Evolutionary conservation across 2,113 vertebrate species (phyloP), one percentile per base, ranked within the genome.

Genomic region (Brachyistius frenatus): DNA sequence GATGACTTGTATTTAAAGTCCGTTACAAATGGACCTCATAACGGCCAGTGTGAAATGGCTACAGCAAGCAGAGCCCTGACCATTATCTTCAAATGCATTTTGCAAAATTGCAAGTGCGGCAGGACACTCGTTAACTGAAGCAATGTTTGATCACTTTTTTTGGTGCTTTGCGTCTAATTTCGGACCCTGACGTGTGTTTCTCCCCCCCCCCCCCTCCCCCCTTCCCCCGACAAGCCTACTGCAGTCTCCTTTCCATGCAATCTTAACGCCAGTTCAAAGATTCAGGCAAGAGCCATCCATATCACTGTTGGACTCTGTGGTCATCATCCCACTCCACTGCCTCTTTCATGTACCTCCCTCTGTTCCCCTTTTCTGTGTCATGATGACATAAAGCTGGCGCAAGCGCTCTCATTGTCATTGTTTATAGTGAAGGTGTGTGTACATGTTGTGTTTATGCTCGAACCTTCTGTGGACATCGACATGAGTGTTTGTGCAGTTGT

Each of bases 401-500:
- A 70, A 86, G 83, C 55, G 53, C 49, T 41, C 49, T 77, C 89
- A 86, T 83, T 70, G 39, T 83, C 74, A 75, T 78, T 58, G 79
- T 84, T 66, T 44, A 55, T 16, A 58, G 77, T 86, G 61, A 33
- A 78, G 49, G 68, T 80, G 78, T 84, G 81, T 77, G 61, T 80
- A 8, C n/a, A 11, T 76, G 62, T 65, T 73, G 73, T 66, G 67
- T 62, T 65, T 56, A 41, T 72, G 77, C 32, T 60, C 2, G 4
- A 82, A 58, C 50, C 11, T n/a, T 62, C 39, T 67, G 63, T 88
- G 60, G 57, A 68, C 47, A 10, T 71, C 53, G 46, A 65, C 49
- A 49, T 83, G 23, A 44, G 66, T 77, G 75, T 87, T 46, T 68
- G 7, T 78, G 57, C 78, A 57, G 79, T 81, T 53, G 52, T 89